Percentiles rank a stretch among this genome's conserved stretches.
Conservation (phyloP, 2,888 invertebrate species). For the Endomychus coccineus region DNA sequence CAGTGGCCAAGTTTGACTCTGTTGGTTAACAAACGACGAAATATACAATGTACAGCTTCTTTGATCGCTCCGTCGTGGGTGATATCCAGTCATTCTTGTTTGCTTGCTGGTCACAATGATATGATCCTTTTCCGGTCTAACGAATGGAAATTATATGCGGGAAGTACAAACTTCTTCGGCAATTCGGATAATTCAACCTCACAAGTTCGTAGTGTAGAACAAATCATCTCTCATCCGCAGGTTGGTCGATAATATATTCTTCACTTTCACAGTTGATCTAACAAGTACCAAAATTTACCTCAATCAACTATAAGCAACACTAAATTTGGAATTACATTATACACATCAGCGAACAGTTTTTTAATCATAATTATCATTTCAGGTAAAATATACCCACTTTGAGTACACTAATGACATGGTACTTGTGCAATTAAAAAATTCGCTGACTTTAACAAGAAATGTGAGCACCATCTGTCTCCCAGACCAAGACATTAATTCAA, state of each 20-base stretch:
- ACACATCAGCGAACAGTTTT: no score
- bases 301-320: no score
- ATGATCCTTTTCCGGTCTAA: constrained; percentile 10
- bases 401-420: constrained; percentile 53
- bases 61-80: constrained; percentile 47
- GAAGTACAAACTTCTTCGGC: constrained; percentile 37
- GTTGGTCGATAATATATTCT: constrained; percentile 3
- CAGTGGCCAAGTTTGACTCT: constrained; percentile 54
- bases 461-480: constrained; percentile 54
- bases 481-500: constrained; percentile 41
- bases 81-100: constrained; percentile 46
- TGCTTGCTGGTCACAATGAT: constrained; percentile 27
- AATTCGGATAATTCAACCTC: constrained; percentile 36
- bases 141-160: constrained; percentile 39
- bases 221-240: constrained; percentile 47
- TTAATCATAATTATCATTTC: constrained; percentile 16
- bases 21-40: constrained; percentile 42
- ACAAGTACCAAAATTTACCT: no score
- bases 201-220: constrained; percentile 38
- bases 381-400: constrained; percentile 51
- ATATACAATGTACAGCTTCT: constrained; percentile 46
- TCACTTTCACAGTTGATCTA: no score
- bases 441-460: constrained; percentile 47
- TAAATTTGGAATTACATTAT: no score
- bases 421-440: constrained; percentile 47